Conservation (phyloP, 2,113 vertebrate species). For the Scartelaos histophorus region DNA sequence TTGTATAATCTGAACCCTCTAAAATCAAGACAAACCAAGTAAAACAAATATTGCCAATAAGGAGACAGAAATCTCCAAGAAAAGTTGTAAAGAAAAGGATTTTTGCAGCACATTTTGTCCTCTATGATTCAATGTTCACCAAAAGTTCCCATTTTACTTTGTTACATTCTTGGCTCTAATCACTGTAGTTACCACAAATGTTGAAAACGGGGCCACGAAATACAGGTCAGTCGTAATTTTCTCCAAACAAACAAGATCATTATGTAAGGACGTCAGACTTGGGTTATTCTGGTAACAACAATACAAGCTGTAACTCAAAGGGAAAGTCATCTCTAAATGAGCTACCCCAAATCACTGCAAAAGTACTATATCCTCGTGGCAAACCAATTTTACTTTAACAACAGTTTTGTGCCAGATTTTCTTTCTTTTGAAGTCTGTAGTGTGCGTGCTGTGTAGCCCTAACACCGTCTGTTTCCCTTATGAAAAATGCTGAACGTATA, state of each 20-base stretch:
- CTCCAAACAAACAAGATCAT: background rate
- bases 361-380: background rate
- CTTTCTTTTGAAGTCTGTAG: background rate
- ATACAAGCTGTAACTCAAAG: background rate
- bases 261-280: background rate
- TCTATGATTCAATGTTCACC: background rate
- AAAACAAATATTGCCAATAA: background rate
- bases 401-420: background rate
- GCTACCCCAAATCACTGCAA: background rate
- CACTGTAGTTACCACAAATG: background rate
- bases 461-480: conserved; percentile 15
- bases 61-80: background rate
- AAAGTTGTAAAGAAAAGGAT: background rate
- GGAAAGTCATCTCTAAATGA: background rate
- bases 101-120: background rate
- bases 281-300: conserved; percentile 4
- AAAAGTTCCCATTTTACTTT: background rate
- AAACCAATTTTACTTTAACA: background rate
- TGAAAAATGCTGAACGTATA: conserved; percentile 1
- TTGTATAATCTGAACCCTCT: background rate
- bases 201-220: background rate
- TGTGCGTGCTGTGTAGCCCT: background rate
- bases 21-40: background rate
- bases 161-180: background rate
- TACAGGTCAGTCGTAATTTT: background rate